A percentile compares a stretch with the other conserved stretches of the same genome.
phyloP scores from a whole-genome alignment of 1,140 invertebrate species.

The Scaptodrosophila lebanonensis region DNA sequence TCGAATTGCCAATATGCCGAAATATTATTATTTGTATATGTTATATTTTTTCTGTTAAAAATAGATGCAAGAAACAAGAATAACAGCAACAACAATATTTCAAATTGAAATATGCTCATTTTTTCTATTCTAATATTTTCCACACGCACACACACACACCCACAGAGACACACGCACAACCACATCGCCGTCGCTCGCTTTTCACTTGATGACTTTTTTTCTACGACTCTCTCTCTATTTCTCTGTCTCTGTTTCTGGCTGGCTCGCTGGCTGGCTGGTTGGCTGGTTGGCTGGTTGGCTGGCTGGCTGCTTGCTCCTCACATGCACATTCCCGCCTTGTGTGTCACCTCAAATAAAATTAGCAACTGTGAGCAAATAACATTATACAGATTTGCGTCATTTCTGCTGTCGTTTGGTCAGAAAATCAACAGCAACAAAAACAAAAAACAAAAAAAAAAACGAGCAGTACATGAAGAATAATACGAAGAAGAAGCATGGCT shows the following conservation, averaged over 20 bases:
- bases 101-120: constrained; percentile 63
- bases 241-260: constrained; percentile 10
- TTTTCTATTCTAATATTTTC: constrained; percentile 56
- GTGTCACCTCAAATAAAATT: constrained; percentile 74
- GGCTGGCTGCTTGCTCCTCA: too few relatives aligned
- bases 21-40: constrained; percentile 42
- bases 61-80: constrained; percentile 47
- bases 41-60: constrained; percentile 39
- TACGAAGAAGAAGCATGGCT: too few relatives aligned
- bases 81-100: constrained; percentile 36
- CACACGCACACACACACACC: constrained; percentile 25
- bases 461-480: too few relatives aligned
- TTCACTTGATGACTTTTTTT: constrained; percentile 17
- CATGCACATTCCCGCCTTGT: constrained; percentile 59
- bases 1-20: constrained; percentile 43
- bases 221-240: not conserved
- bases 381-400: constrained; percentile 71
- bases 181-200: not conserved
- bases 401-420: constrained; percentile 29
- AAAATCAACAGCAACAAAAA: too few relatives aligned
- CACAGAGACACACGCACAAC: too few relatives aligned
- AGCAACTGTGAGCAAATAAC: constrained; percentile 63
- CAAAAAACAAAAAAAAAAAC: too few relatives aligned
- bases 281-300: too few relatives aligned
- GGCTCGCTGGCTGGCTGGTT: too few relatives aligned